Evolutionary conservation across 2,797 vertebrate species (phyloP).

Genomic region (Xenentodon cancila): DNA sequence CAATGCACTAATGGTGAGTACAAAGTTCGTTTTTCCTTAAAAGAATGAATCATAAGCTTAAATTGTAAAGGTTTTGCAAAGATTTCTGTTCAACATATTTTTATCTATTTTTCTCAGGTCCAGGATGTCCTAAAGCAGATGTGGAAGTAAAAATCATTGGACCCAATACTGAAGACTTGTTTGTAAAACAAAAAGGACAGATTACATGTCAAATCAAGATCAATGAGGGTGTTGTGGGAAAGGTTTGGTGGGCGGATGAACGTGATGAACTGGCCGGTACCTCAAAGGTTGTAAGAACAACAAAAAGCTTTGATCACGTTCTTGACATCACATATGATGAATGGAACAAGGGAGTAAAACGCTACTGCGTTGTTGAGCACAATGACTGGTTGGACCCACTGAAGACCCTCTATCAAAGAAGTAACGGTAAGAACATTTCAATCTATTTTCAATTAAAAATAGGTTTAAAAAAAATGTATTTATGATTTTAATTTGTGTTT

Average conservation of each 20-base stretch:
- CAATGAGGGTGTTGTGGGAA: accelerated
- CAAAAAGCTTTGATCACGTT: accelerated
- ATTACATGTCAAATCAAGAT: conserved; percentile 30
- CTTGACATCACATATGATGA: conserved; percentile 45
- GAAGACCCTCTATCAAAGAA: not conserved
- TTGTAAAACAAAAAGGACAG: not conserved
- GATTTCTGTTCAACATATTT: not conserved
- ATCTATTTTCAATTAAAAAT: too few relatives aligned
- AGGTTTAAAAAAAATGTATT: too few relatives aligned
- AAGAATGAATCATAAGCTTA: too few relatives aligned
- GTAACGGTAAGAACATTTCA: conserved; percentile 51
- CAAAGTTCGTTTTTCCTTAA: too few relatives aligned
- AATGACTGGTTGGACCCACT: accelerated
- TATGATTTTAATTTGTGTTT: too few relatives aligned
- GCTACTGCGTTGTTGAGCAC: conserved; percentile 37
- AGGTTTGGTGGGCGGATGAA: conserved; percentile 5
- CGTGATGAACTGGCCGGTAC: accelerated
- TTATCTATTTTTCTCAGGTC: not conserved
- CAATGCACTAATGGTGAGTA: too few relatives aligned
- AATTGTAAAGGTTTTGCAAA: too few relatives aligned
- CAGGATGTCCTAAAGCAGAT: accelerated
- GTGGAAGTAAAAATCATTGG: not conserved
- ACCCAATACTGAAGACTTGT: conserved; percentile 27
- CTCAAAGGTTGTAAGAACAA: accelerated
- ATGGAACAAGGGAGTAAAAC: conserved; percentile 42